Evolutionary conservation across 2,888 invertebrate genomes (phyloP).

Genomic region (Nemapogon koenigi): DNA sequence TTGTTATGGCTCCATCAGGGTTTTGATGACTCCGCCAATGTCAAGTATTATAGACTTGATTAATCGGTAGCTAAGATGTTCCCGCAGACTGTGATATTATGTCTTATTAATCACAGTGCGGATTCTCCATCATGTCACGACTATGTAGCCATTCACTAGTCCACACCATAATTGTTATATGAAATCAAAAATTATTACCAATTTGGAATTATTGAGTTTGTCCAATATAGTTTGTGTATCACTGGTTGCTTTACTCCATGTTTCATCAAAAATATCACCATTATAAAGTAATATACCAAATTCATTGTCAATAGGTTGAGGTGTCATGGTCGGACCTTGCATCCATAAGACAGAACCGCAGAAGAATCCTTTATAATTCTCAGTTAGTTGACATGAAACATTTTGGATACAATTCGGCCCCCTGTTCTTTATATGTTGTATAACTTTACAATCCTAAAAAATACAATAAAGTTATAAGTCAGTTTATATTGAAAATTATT

Average conservation of each 20-base stretch:
- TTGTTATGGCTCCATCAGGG: too few relatives aligned
- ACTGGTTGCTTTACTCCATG: constrained; percentile 33
- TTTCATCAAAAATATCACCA: constrained; percentile 81
- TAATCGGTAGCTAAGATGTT: too few relatives aligned
- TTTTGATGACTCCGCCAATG: too few relatives aligned
- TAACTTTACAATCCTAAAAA: constrained; percentile 39
- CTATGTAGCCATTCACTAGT: too few relatives aligned
- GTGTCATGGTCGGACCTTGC: constrained; percentile 70
- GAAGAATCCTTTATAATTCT: constrained; percentile 29
- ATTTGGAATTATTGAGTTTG: constrained; percentile 23
- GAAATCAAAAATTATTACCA: too few relatives aligned
- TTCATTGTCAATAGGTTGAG: constrained; percentile 72
- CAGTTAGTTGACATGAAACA: constrained; percentile 23
- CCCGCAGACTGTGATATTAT: too few relatives aligned
- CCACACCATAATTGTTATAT: too few relatives aligned
- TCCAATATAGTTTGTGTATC: constrained; percentile 63
- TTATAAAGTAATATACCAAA: constrained; percentile 81
- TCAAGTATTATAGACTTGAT: too few relatives aligned
- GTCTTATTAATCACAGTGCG: too few relatives aligned
- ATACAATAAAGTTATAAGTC: too few relatives aligned
- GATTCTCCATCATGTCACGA: too few relatives aligned
- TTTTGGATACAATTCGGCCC: constrained; percentile 59
- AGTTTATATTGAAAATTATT: too few relatives aligned
- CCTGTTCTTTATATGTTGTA: constrained; percentile 51
- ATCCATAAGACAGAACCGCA: constrained; percentile 81